Base-by-base conservation (phyloP, 2,888 invertebrate genomes). In the Carpatolechia fugitivella region DNA sequence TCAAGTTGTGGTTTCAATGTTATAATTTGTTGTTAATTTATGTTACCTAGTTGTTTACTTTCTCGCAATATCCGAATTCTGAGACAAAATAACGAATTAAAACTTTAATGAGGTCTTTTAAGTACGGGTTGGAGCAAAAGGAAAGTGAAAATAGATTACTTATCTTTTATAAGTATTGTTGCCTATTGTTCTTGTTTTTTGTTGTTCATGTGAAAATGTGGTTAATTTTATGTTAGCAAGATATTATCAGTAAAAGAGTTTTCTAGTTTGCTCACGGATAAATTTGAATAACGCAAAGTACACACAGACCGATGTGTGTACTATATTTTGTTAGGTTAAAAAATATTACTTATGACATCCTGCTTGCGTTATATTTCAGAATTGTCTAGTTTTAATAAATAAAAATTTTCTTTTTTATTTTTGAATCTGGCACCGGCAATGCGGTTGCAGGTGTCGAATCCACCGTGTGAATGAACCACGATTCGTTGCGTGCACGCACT, bases 401-500 rank as follows among this genome's bases (percentile, higher is more conserved):
- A n/a, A n/a, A n/a, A n/a, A n/a, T n/a, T n/a, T n/a, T n/a, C n/a
- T n/a, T n/a, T n/a, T n/a, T n/a, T n/a, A 29, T 13, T 29, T 29
- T 38, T 16, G 7, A 14, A 8, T 38, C 8, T 29, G 44, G 3
- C 20, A 41, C 24, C 13, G 29, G n/a, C 44, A n/a, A 44, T 44
- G 44, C 44, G 20, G 20, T 20, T 3, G 29, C 44, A 44, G 44
- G 44, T 44, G 44, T 20, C 29, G 44, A 20, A n/a, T 44, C 14
- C 52, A 68, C 60, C 70, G 65, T 65, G 67, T 76, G 73, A 80
- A 78, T 72, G 77, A 79, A 74, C 73, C 73, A 70, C 75, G 56
- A 77, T 79, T 78, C 74, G 74, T 69, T 78, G 76, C 77, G 72
- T 76, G 69, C 72, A 74, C 78, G 71, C 72, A 81, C 74, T 74